phyloP scores from a whole-genome alignment of 1,140 invertebrate genomes.

The Phortica variegata region DNA sequence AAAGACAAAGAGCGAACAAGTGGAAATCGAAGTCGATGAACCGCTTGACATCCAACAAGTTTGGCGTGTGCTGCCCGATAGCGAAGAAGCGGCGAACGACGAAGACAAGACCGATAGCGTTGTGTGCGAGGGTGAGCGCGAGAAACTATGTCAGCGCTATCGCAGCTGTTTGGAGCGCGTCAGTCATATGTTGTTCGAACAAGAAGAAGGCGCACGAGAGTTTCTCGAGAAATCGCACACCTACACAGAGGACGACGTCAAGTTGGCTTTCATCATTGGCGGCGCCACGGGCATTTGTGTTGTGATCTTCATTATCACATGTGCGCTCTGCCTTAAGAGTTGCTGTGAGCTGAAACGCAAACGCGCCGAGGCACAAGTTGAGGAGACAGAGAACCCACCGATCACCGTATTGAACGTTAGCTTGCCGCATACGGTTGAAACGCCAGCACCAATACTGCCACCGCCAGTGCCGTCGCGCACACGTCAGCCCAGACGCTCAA shows the following conservation, averaged over 20 bases:
- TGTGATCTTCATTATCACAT: constrained; percentile 46
- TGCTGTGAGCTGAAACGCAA: constrained; percentile 34
- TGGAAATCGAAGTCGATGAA: neutral
- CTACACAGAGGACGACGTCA: constrained; percentile 42
- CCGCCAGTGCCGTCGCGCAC: constrained; percentile 21
- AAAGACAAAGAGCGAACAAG: constrained; percentile 7
- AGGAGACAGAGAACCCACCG: constrained; percentile 13
- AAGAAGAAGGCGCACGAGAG: constrained; percentile 7
- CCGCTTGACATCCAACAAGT: neutral
- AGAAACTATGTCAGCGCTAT: constrained; percentile 35
- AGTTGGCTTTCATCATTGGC: constrained; percentile 40
- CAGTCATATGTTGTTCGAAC: constrained; percentile 31
- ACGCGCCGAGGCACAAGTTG: constrained; percentile 6
- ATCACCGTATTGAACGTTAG: neutral
- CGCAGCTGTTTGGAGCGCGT: constrained; percentile 39
- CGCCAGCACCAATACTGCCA: constrained; percentile 19
- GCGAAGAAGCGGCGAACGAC: neutral
- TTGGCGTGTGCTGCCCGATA: constrained; percentile 32
- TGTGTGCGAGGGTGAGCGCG: constrained; percentile 36
- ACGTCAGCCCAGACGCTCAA: constrained; percentile 30
- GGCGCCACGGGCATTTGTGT: constrained; percentile 43
- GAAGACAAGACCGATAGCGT: constrained; percentile 9
- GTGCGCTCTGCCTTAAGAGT: constrained; percentile 40
- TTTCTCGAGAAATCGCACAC: constrained; percentile 23
- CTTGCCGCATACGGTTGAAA: neutral